Base-by-base conservation (phyloP, 1,140 invertebrate genomes). In the Chrysoperla carnea region DNA sequence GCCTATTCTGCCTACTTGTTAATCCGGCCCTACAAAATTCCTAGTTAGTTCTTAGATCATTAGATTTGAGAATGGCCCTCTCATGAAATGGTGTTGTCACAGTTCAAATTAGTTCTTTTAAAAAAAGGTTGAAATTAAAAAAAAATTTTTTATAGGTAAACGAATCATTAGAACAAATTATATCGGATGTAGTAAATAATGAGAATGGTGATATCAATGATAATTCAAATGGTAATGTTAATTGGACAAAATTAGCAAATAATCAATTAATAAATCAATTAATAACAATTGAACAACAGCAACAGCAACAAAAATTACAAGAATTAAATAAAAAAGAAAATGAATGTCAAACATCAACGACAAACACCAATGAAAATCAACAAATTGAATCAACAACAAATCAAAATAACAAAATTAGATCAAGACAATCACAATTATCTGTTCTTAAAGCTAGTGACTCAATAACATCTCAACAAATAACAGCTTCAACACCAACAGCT, bases 241-340 rank as follows among this genome's bases (percentile, higher is more conserved):
- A 77, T 50, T 80, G 76, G 76, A 67, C 69, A 27, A 67, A 73
- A 48, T 53, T 77, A 17, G 66, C 62, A 43, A 54, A 61, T 44
- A 58, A 52, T 44, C 17, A 23, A 23, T 23, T 23, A 23, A 23
- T 23, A 3, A 23, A 23, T 23, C 17, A 23, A 23, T 23, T 23
- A 23, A 23, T 23, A 23, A 23, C 17, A 23, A 23, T 23, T 23
- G 17, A 23, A 23, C 17, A 23, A 23, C 17, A 23, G 5, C 17
- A 23, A 23, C 17, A 23, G 5, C 17, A 23, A n/a, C n/a, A n/a
- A n/a, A n/a, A n/a, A 23, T 23, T 23, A 3, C 17, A 23, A 23
- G 17, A 46, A 51, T 29, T 50, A 61, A 23, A 48, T 60, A 50
- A 51, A 65, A 56, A 59, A 60, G 51, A 46, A 58, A 54, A 53